Conservation (phyloP, 2,888 invertebrate species). For the Callyntrura guangdongensis region DNA sequence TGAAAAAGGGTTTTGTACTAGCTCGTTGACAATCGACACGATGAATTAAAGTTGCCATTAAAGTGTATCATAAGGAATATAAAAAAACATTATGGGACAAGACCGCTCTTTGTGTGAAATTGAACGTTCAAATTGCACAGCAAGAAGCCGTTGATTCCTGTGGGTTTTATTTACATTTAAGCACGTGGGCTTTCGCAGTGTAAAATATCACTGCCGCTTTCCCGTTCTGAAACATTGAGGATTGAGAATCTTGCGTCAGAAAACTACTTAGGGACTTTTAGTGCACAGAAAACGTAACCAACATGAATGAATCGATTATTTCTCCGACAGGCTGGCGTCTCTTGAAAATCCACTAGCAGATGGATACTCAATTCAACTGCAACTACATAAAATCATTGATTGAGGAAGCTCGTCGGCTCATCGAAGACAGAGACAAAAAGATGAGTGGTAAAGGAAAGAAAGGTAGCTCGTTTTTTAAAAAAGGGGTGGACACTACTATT, state of each 20-base stretch:
- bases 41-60: constrained; percentile 70
- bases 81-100: constrained; percentile 15
- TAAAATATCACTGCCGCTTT: constrained; percentile 26
- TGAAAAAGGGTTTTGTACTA: constrained; percentile 49
- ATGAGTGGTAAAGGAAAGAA: constrained; percentile 70
- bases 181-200: constrained; percentile 75
- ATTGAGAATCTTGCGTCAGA: constrained; percentile 1
- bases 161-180: constrained; percentile 81
- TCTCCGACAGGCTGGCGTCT: constrained; percentile 76
- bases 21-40: constrained; percentile 75
- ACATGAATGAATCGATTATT: constrained; percentile 77
- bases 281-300: constrained; percentile 12
- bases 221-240: not conserved
- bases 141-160: constrained; percentile 77
- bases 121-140: constrained; percentile 70
- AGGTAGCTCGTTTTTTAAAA: constrained; percentile 81
- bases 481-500: constrained; percentile 84
- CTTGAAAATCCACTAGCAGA: constrained; percentile 59
- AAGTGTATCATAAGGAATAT: constrained; percentile 54
- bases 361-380: constrained; percentile 58
- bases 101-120: constrained; percentile 48
- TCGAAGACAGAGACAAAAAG: constrained; percentile 83
- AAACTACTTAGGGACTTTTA: constrained; percentile 24
- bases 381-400: constrained; percentile 75
- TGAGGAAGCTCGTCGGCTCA: constrained; percentile 71